phyloP scores from a whole-genome alignment of 2,888 invertebrate species.

The Clanis bilineata region DNA sequence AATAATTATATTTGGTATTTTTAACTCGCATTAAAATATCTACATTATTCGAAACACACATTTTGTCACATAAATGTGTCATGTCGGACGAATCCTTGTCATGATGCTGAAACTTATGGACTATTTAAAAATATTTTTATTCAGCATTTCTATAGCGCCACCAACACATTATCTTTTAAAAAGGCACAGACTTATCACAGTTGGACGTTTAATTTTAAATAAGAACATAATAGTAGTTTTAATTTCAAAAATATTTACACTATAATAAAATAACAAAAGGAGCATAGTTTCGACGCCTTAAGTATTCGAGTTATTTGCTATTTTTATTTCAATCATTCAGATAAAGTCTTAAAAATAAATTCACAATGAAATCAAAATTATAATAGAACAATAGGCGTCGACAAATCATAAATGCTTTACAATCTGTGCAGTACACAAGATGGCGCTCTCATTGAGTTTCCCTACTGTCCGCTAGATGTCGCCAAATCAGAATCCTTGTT shows the following conservation, averaged over 20 bases:
- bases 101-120: conserved; percentile 49
- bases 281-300: conserved; percentile 28
- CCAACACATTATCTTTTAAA: conserved; percentile 53
- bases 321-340: neutral
- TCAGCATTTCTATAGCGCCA: conserved; percentile 64
- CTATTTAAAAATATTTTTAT: conserved; percentile 40
- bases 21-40: conserved; percentile 9
- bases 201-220: conserved; percentile 64
- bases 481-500: conserved; percentile 79
- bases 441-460: conserved; percentile 59
- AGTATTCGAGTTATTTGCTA: neutral
- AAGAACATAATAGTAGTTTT: conserved; percentile 39
- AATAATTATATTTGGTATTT: conserved; percentile 18
- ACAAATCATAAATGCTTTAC: conserved; percentile 35
- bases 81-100: conserved; percentile 38
- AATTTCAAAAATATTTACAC: conserved; percentile 50
- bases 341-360: conserved; percentile 30
- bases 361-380: conserved; percentile 15
- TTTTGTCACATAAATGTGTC: conserved; percentile 16
- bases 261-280: conserved; percentile 24
- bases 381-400: conserved; percentile 25
- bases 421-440: conserved; percentile 61
- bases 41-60: conserved; percentile 6
- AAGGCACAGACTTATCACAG: conserved; percentile 81
- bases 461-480: conserved; percentile 48